These are phyloP conservation scores for Holotrichia oblita DNA, from an alignment of 1,140 invertebrate genomes.

Conservation along the genomic window DNA sequence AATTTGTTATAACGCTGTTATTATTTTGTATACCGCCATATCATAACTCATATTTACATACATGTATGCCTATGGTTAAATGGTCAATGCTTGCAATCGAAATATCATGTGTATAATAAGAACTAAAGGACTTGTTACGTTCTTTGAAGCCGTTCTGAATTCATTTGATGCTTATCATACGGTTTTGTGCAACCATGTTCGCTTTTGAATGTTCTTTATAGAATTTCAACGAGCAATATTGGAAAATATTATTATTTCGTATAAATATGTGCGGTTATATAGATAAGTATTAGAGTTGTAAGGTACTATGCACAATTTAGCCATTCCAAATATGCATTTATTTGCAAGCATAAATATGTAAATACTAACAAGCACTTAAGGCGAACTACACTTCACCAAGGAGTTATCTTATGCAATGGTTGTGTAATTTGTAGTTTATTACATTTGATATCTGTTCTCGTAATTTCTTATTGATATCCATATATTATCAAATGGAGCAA, in stretches of 20 bases:
- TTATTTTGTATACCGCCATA: background rate
- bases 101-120: slow-evolving; percentile 6
- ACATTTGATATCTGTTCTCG: no score
- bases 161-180: slow-evolving; percentile 4
- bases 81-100: background rate
- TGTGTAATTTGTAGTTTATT: no score
- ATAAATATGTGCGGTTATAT: background rate
- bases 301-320: background rate
- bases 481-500: no score
- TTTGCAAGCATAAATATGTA: background rate
- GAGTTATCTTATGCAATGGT: no score
- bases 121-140: background rate
- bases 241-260: background rate
- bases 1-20: background rate
- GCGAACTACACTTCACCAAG: background rate
- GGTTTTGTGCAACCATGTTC: background rate
- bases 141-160: background rate
- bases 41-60: slow-evolving; percentile 21
- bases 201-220: background rate
- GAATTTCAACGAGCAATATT: background rate
- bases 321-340: background rate
- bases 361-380: slow-evolving; percentile 5
- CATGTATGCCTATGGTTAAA: background rate
- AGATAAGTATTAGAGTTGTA: background rate
- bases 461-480: no score